phyloP scores from a whole-genome alignment of 2,888 invertebrate genomes.

The Leptinotarsa rubiginosa region DNA sequence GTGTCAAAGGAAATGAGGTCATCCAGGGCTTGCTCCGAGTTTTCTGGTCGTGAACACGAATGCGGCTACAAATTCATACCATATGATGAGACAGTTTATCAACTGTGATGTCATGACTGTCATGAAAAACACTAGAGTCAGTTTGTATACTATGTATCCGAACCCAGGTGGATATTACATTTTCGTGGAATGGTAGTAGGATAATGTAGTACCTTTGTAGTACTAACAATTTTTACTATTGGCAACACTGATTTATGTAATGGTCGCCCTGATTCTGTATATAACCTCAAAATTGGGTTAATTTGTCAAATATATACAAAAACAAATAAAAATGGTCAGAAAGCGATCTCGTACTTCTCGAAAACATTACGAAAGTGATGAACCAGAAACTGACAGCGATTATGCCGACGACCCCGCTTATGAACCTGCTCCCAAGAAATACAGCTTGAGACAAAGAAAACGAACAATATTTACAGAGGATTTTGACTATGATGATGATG shows the following conservation, averaged over 20 bases:
- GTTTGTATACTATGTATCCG: no score
- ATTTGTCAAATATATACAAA: not conserved
- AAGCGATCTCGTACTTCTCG: conserved; percentile 51
- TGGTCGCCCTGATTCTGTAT: not conserved
- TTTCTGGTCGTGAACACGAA: no score
- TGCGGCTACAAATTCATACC: no score
- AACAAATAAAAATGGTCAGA: conserved; percentile 55
- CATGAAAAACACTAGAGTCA: no score
- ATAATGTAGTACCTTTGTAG: not conserved
- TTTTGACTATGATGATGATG: conserved; percentile 63
- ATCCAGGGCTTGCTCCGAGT: no score
- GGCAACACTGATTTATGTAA: not conserved
- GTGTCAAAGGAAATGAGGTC: no score
- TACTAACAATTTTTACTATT: not conserved
- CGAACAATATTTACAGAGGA: conserved; percentile 62
- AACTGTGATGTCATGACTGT: no score
- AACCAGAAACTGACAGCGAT: conserved; percentile 55
- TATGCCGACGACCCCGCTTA: conserved; percentile 59
- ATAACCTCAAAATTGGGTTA: conserved; percentile 1
- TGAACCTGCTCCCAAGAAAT: conserved; percentile 54
- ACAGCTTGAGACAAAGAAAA: conserved; percentile 57
- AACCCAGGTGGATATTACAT: no score
- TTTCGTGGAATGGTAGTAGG: no score
- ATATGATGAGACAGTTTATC: no score
- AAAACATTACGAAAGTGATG: conserved; percentile 51